Evolutionary conservation across 37 sponge, comb jelly and placozoan species (phyloP), one percentile per base, ranked within the genome.

Genomic region (Eunapius fragilis): DNA sequence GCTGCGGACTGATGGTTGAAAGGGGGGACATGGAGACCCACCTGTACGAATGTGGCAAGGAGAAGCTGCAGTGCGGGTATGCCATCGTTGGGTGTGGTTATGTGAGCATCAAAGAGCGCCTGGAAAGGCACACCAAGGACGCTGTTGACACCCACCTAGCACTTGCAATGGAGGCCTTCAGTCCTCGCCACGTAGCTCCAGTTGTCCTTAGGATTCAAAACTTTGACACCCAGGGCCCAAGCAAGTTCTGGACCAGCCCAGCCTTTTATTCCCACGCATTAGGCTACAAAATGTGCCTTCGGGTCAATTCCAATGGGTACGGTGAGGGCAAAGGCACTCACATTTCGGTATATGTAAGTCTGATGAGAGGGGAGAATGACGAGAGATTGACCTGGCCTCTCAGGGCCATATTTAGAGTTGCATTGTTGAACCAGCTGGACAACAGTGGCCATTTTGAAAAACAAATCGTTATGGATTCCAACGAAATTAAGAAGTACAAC

Each of bases 221-320:
- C 19, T 58, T 58, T 58, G 58, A 58, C 58, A 58, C 14, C 1
- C 58, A 58, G 7, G 58, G 58, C 14, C 17, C 58, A 58, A 58
- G 17, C 14, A 58, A 67, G 69, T 70, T 70, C 10, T 70, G 38
- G 70, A 34, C 31, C 36, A 82, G 70, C 28, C 38, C 70, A 22
- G 58, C 74, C 33, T 49, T 72, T 58, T 83, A 49, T 50, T 33
- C 36, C 12, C 32, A 72, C 22, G 32, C 19, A 32, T 30, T 33
- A 50, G 74, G 84, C 6, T 83, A 49, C 48, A 83, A 72, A 38
- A 47, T 74, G 58, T 74, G 74, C 27, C 74, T 83, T 27, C 7
- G 28, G 0, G 32, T 74, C 28, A 24, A 74, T 38, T 32, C 84
- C 4, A 83, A 47, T 72, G 84, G 74, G 0, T 72, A 27, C 32